Conservation (phyloP, 2,888 invertebrate genomes). For the Luperina testacea region DNA sequence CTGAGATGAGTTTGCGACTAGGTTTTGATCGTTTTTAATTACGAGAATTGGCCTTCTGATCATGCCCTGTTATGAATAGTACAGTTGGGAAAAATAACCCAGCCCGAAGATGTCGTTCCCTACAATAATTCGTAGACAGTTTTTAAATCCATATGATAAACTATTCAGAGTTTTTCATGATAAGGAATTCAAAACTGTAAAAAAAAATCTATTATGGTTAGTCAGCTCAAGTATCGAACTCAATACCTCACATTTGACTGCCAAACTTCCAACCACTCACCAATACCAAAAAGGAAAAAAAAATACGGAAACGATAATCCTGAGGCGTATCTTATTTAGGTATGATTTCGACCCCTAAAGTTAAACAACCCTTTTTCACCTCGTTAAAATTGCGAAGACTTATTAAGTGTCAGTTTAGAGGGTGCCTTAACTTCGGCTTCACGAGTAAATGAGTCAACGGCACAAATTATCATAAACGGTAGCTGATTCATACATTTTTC, state of each 20-base stretch:
- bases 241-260: neutral
- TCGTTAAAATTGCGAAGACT: slow-evolving; percentile 69
- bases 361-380: slow-evolving; percentile 59
- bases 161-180: neutral
- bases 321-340: slow-evolving; percentile 56
- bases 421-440: slow-evolving; percentile 60
- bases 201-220: neutral
- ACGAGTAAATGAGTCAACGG: slow-evolving; percentile 66
- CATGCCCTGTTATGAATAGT: no score
- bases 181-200: neutral
- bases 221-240: neutral
- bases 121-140: neutral
- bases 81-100: no score
- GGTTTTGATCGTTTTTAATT: no score
- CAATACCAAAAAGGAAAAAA: neutral
- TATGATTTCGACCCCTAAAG: slow-evolving; percentile 59
- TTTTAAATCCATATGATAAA: neutral
- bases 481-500: slow-evolving; percentile 64
- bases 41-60: no score
- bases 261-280: neutral
- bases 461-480: slow-evolving; percentile 66
- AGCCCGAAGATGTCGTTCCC: no score
- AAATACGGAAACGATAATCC: slow-evolving; percentile 28
- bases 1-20: no score
- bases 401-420: slow-evolving; percentile 63